Evolutionary conservation across 2,113 vertebrate genomes (phyloP), one percentile per base, ranked within the genome.

Genomic region (Osmerus eperlanus): DNA sequence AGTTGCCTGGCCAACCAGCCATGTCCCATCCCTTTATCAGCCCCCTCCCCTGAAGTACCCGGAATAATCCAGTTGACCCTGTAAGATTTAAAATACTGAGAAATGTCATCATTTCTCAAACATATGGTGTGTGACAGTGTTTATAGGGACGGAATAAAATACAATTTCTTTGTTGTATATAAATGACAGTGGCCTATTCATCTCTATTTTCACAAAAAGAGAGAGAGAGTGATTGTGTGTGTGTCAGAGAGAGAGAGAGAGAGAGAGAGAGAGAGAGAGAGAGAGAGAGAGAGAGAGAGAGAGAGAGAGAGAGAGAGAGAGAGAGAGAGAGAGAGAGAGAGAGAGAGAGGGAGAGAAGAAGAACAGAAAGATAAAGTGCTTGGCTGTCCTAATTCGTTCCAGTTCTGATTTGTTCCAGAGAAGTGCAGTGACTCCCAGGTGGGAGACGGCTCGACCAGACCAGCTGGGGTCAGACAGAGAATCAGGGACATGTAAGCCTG

Each of bases 341-440:
- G 52, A 56, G 28, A 58, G 28, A 36, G 28, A 56, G 23, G 54
- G 21, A 54, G 36, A 56, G 8, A 11, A 54, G 3, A 13, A 19
- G 19, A 13, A 25, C 6, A 29, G 29, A 11, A 18, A 13, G 52
- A 4, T 16, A n/a, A n/a, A n/a, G n/a, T n/a, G n/a, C n/a, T n/a
- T n/a, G n/a, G n/a, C n/a, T n/a, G 36, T 47, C 64, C 36, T n/a
- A 21, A 0, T 65, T 28, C 14, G 65, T 32, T 56, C 18, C n/a
- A 2, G 32, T 54, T 64, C 29, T 68, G 28, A 58, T 68, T 56
- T 69, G 32, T 69, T 77, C 71, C 47, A 28, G 47, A 58, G 66
- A 36, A 68, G 19, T 65, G 41, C 7, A 51, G 65, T 65, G 28
- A 54, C 61, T 72, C 12, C 13, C 3, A 11, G n/a, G 13, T 53